phyloP scores from a whole-genome alignment of 2,888 invertebrate genomes.

The Microdon myrmicae region DNA sequence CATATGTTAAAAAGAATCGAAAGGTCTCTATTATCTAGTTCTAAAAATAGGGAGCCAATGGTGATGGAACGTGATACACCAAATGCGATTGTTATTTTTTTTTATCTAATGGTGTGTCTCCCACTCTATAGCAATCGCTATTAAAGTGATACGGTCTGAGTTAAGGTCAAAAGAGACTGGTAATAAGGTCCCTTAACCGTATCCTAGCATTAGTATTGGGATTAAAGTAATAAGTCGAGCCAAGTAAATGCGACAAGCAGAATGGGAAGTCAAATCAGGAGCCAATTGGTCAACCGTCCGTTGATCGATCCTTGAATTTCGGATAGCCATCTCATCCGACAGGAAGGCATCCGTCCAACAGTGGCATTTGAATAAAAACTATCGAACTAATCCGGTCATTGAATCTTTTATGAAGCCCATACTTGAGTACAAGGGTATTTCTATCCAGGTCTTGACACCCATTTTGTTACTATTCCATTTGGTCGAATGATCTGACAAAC shows the following conservation, averaged over 20 bases:
- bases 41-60: too few species aligned
- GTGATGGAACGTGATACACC: too few species aligned
- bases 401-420: constrained; percentile 30
- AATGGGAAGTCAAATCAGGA: background rate
- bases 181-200: too few species aligned
- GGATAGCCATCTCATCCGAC: constrained; percentile 39
- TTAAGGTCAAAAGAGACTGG: too few species aligned
- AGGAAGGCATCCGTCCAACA: too few species aligned
- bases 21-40: too few species aligned
- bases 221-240: constrained; percentile 11
- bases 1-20: too few species aligned
- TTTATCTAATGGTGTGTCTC: too few species aligned
- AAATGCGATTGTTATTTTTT: too few species aligned
- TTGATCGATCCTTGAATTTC: constrained; percentile 45
- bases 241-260: constrained; percentile 15
- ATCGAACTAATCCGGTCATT: constrained; percentile 38
- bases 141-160: too few species aligned
- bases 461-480: constrained; percentile 10
- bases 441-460: constrained; percentile 4
- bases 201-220: constrained; percentile 30
- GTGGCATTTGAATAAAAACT: constrained; percentile 27
- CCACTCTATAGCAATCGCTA: too few species aligned
- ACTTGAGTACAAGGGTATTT: constrained; percentile 23
- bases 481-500: constrained; percentile 19
- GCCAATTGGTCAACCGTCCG: background rate